phyloP scores from a whole-genome alignment of 2,113 vertebrate species.

The Podiceps cristatus region DNA sequence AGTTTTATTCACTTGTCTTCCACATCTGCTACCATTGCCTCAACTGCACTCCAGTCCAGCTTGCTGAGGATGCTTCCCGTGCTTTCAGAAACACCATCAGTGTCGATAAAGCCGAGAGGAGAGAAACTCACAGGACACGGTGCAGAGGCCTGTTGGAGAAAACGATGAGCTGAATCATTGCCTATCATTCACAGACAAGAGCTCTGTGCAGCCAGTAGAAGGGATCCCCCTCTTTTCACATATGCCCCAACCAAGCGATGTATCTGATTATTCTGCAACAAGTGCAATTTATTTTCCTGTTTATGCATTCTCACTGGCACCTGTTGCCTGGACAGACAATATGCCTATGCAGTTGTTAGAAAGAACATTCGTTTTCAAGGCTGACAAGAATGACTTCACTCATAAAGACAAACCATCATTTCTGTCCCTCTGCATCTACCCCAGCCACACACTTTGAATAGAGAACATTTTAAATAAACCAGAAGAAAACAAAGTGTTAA shows the following conservation, averaged over 20 bases:
- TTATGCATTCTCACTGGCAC: background rate
- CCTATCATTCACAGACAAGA: background rate
- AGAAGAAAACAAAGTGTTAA: background rate
- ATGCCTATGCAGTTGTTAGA: background rate
- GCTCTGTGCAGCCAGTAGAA: background rate
- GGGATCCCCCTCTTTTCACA: background rate
- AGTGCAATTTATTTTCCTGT: background rate
- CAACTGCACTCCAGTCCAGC: conserved; percentile 90
- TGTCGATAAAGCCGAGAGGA: background rate
- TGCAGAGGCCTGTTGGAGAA: conserved; percentile 6
- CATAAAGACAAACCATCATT: background rate
- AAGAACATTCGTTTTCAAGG: background rate
- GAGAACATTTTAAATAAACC: background rate
- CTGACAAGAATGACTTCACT: background rate
- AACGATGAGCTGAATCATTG: background rate
- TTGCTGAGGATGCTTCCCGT: conserved; percentile 86
- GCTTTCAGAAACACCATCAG: conserved; percentile 81
- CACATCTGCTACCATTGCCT: conserved; percentile 84
- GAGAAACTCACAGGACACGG: background rate
- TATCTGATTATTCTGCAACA: background rate
- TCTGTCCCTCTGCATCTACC: background rate
- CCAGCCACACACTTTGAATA: rapidly evolving
- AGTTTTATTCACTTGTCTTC: conserved; percentile 51
- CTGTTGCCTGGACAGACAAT: background rate
- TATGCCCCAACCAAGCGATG: background rate